Base-by-base conservation (phyloP, 2,797 vertebrate species). In the Hoplostethus mediterraneus region DNA sequence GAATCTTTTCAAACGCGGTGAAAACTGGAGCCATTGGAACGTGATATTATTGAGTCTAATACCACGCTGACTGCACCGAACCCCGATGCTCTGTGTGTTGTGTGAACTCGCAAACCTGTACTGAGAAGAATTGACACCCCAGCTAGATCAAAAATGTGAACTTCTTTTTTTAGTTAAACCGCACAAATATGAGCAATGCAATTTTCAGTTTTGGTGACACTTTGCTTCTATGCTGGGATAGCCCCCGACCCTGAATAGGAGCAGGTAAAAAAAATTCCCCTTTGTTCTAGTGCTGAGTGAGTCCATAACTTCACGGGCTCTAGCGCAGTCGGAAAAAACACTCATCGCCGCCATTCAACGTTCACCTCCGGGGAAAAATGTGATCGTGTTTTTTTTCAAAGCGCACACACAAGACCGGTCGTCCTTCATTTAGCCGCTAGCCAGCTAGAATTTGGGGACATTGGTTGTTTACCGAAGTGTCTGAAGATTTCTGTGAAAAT, bases 401-500 rank as follows among this genome's bases (percentile, higher is more conserved):
- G 49, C n/a, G 14, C 13, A 25, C 17, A 21, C 49, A 6, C 8
- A 3, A 30, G n/a, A 38, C 31, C 1, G 0, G 17, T 44, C 28
- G 48, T 44, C 13, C 11, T 55, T 51, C 17, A 52, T 21, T 62
- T 30, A 2, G 58, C 58, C 38, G 52, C 21, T 2, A 45, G 63
- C n/a, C 28, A 12, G 2, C 42, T 9, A n/a, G 48, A 51, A 9
- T 25, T 5, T n/a, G 9, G 8, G 33, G 0, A 40, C 31, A 0
- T 33, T n/a, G 16, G 13, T 38, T 57, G 21, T 71, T 72, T 58
- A 28, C 13, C 3, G 25, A 53, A 5, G 6, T 42, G 49, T 56
- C 40, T 11, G 6, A 45, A 63, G 14, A 36, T 58, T 57, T 52
- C 59, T 30, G 54, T 12, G 54, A 45, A 54, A 59, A 63, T 53